These are phyloP conservation scores for Caranx ignobilis DNA, from an alignment of 2,113 vertebrate genomes.

Conservation along the genomic window DNA sequence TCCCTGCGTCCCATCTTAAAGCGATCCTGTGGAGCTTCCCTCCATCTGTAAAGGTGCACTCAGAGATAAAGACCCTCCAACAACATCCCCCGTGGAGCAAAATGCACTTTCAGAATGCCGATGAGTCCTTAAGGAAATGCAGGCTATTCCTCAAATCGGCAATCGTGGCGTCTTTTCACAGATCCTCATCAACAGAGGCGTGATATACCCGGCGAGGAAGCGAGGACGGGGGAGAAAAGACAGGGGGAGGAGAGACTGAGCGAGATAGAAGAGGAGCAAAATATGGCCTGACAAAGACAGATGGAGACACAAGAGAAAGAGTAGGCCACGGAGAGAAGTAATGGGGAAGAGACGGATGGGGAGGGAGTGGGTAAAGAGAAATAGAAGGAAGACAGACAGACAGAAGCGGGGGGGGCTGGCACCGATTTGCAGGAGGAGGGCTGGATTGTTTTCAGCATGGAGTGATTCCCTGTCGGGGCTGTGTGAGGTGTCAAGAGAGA, in stretches of 20 bases:
- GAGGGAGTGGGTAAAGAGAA: conserved; percentile 59
- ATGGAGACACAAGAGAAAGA: conserved; percentile 76
- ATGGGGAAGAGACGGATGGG: conserved; percentile 65
- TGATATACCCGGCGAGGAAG: conserved; percentile 63
- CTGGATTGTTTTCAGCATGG: conserved; percentile 79
- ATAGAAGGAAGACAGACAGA: conserved; percentile 73
- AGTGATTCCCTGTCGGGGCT: conserved; percentile 73
- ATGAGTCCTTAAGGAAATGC: conserved; percentile 63
- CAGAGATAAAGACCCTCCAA: conserved; percentile 67
- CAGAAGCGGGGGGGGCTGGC: conserved; percentile 32
- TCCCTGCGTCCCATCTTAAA: conserved; percentile 34
- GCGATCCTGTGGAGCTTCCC: conserved; percentile 45
- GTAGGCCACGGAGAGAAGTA: conserved; percentile 66
- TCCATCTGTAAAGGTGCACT: conserved; percentile 68
- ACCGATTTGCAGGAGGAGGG: conserved; percentile 60
- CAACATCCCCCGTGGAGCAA: conserved; percentile 48
- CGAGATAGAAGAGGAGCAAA: conserved; percentile 65
- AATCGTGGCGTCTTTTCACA: conserved; percentile 63
- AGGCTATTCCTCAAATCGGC: conserved; percentile 66
- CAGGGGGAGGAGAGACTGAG: conserved; percentile 58
- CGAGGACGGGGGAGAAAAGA: conserved; percentile 47
- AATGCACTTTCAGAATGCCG: conserved; percentile 58
- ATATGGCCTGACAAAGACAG: conserved; percentile 80
- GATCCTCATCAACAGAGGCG: conserved; percentile 72
- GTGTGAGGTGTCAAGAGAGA: conserved; percentile 78